These are phyloP conservation scores for Apis mellifera DNA, from an alignment of 1,140 invertebrate species.

Conservation along the genomic window DNA sequence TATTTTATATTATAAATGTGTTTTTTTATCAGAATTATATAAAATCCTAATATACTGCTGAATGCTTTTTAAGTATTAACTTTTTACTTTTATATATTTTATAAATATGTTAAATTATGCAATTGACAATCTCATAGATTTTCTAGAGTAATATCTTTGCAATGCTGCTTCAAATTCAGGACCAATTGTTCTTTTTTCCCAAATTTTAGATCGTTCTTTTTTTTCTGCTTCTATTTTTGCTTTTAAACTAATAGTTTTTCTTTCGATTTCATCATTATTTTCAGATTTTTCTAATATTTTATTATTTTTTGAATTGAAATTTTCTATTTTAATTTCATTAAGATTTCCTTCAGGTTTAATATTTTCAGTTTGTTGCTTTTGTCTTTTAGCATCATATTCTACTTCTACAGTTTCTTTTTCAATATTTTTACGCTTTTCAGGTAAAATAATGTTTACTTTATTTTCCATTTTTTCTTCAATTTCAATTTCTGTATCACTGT, in stretches of 20 bases:
- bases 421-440: slow-evolving; percentile 65
- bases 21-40: background rate
- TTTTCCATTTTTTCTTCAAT: slow-evolving; percentile 43
- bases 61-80: background rate
- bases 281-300: slow-evolving; percentile 43
- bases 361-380: slow-evolving; percentile 58
- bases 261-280: slow-evolving; percentile 56
- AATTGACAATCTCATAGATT: slow-evolving; percentile 77
- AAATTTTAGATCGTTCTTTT: slow-evolving; percentile 85
- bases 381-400: slow-evolving; percentile 72
- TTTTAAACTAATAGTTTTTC: slow-evolving; percentile 40
- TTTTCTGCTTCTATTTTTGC: slow-evolving; percentile 55
- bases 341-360: slow-evolving; percentile 54
- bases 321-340: slow-evolving; percentile 48
- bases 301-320: slow-evolving; percentile 43
- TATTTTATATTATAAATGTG: background rate
- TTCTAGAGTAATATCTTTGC: slow-evolving; percentile 90
- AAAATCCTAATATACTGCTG: background rate
- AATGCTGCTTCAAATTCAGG: slow-evolving; percentile 90
- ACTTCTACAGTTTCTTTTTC: slow-evolving; percentile 57
- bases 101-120: slow-evolving; percentile 30
- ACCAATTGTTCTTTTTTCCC: slow-evolving; percentile 93
- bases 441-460: slow-evolving; percentile 63
- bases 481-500: slow-evolving; percentile 67
- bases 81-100: background rate